phyloP scores from a whole-genome alignment of 2,113 vertebrate genomes.

The Uria lomvia region DNA sequence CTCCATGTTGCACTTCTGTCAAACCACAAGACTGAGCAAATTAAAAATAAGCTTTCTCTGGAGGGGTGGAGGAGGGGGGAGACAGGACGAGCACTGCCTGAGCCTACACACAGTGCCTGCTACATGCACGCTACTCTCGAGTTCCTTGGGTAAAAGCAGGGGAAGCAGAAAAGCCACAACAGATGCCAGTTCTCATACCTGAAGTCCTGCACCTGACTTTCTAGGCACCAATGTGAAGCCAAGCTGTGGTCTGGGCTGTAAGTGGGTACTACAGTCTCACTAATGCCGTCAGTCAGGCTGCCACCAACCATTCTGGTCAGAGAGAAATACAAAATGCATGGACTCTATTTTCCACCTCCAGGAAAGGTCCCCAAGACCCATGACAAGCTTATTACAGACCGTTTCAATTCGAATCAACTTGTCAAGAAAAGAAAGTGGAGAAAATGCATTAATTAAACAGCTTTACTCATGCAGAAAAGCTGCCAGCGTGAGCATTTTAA shows the following conservation, averaged over 20 bases:
- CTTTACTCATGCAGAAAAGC: slow-evolving; percentile 89
- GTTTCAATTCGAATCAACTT: slow-evolving; percentile 72
- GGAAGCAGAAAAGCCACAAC: not conserved
- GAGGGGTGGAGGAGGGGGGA: not conserved
- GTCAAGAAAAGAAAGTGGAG: slow-evolving; percentile 77
- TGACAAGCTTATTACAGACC: slow-evolving; percentile 69
- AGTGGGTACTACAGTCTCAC: not conserved
- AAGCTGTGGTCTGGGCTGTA: accelerated
- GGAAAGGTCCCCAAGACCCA: slow-evolving; percentile 62
- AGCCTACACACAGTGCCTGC: not conserved
- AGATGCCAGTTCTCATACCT: not conserved
- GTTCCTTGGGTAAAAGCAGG: not conserved
- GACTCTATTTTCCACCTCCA: slow-evolving; percentile 53
- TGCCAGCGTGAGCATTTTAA: slow-evolving; percentile 89
- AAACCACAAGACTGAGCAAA: not conserved
- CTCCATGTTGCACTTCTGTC: slow-evolving; percentile 19
- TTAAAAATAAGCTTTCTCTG: slow-evolving; percentile 14
- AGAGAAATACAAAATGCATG: slow-evolving; percentile 10
- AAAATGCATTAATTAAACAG: slow-evolving; percentile 86
- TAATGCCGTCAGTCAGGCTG: not conserved
- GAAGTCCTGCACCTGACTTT: not conserved
- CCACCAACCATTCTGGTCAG: not conserved
- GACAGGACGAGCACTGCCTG: not conserved
- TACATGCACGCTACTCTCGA: not conserved
- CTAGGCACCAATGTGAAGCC: not conserved